Base-by-base conservation (phyloP, 2,888 invertebrate genomes). In the Trissolcus japonicus region DNA sequence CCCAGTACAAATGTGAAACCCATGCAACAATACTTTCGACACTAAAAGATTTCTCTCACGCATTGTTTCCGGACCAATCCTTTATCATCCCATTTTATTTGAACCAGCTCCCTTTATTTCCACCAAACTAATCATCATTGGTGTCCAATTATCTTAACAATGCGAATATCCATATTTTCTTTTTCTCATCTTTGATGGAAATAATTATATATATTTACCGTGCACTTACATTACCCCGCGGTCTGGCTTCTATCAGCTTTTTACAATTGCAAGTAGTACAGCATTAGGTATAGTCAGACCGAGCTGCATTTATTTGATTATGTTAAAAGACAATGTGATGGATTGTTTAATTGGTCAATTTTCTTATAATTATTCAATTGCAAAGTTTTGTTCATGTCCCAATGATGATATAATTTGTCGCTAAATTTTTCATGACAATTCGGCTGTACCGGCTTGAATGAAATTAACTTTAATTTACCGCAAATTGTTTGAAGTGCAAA, bases 1-100 rank as follows among this genome's bases (percentile, higher is more conserved):
- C 53, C 60, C 25, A 69, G 55, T 61, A 55, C 61, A 69, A 69
- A 69, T 69, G 60, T 60, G 54, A 69, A 69, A 61, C 50, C 21
- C 54, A 55, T 43, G 50, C 11, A 61, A 69, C 61, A 61, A 68
- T 46, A 51, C 51, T 51, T 51, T 51, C 51, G 7, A 11, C 51
- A 51, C 14, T 19, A 17, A 51, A 51, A 51, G 7, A 51, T 17
- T 51, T 51, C 19, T 17, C 17, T 19, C 11, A 46, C 46, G 16
- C n/a, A 46, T 46, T 46, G 46, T n/a, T 46, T 46, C 16, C 16
- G 35, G 35, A 11, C 35, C 9, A 9, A 35, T 35, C 11, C 35
- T 35, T 35, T 35, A 9, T 35, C 29, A 6, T 29, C 29, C 29
- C 29, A 35, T 35, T 35, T 1, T 35, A 35, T 35, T 35, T 9